Percentiles rank a stretch among this genome's conserved stretches.
These are phyloP conservation scores for Notamacropus eugenii DNA, from an alignment of 2,797 vertebrate genomes.

Conservation along the genomic window DNA sequence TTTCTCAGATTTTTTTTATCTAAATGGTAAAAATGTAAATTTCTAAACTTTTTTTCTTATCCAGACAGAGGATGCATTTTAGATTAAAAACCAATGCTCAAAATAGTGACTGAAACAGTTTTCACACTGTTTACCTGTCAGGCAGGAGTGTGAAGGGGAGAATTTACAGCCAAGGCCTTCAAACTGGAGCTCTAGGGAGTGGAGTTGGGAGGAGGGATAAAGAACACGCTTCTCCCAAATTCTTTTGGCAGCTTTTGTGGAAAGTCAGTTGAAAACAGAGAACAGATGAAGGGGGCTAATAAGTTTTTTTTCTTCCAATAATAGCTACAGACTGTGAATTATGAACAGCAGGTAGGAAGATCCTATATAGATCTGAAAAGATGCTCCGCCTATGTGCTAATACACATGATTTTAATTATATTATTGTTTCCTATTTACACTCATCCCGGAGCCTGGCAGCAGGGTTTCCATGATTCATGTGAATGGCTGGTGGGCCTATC, in stretches of 20 bases:
- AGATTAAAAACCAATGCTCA: slow-evolving; percentile 49
- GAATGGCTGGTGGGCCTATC: slow-evolving; percentile 13
- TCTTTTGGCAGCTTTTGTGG: slow-evolving; percentile 62
- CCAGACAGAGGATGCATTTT: slow-evolving; percentile 46
- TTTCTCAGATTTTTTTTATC: slow-evolving; percentile 57
- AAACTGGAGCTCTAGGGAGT: slow-evolving; percentile 19
- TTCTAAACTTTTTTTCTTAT: slow-evolving; percentile 49
- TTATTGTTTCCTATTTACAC: neutral
- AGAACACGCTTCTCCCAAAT: slow-evolving; percentile 27
- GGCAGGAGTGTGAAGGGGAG: slow-evolving; percentile 26
- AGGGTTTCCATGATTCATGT: neutral
- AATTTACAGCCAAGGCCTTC: slow-evolving; percentile 37
- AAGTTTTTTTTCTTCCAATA: slow-evolving; percentile 35
- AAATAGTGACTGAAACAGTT: slow-evolving; percentile 41
- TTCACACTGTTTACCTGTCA: slow-evolving; percentile 66
- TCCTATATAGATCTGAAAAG: neutral
- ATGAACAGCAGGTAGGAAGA: neutral
- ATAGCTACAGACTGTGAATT: neutral
- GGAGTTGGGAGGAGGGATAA: neutral
- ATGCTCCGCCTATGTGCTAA: neutral
- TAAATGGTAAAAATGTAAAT: slow-evolving; percentile 40
- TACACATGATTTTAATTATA: slow-evolving; percentile 36
- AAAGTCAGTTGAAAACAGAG: slow-evolving; percentile 32
- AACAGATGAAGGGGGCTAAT: neutral
- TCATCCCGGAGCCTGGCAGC: slow-evolving; percentile 1